Base-by-base conservation (phyloP, 2,888 invertebrate genomes). In the Phalera bucephala region DNA sequence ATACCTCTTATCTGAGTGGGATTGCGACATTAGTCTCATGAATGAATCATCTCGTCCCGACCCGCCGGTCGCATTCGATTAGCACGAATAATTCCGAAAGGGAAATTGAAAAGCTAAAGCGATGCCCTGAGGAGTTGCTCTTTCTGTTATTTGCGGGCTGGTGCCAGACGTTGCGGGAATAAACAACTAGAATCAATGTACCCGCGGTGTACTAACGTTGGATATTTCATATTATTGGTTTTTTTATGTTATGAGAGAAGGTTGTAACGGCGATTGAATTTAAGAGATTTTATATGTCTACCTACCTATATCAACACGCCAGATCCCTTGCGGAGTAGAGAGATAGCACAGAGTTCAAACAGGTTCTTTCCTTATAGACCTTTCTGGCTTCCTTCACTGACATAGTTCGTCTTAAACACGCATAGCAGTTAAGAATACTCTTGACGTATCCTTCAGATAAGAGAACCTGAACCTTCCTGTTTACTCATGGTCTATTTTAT, bases 101-200 rank as follows among this genome's bases (percentile, higher is more conserved):
- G 88, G 88, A 89, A 89, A 89, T 89, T 88, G 88, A 89, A 89
- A 87, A 87, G 86, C 87, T 83, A 79, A 82, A 83, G 84, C 82
- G 84, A 85, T 83, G 80, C 87, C 86, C 87, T 65, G 69, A 86
- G 88, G 88, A 87, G 77, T 83, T 82, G 86, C 86, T 87, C 87
- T 87, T 87, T 87, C 86, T 86, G 81, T 83, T 87, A 87, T 83
- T 87, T 83, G 87, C 77, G 84, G 84, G 70, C 71, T 72, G 74
- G 71, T 69, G 70, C 65, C 69, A 67, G 67, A 64, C 62, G 58
- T 61, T 65, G 73, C 57, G 68, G 65, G 82, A 86, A 86, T 87
- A 86, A 79, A 72, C 74, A 88, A 86, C 72, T 72, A 81, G 71
- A 55, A 62, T 53, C 63, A 58, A 43, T 51, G 52, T 58, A 35